phyloP scores from a whole-genome alignment of 2,113 vertebrate species.

The Erinaceus europaeus region DNA sequence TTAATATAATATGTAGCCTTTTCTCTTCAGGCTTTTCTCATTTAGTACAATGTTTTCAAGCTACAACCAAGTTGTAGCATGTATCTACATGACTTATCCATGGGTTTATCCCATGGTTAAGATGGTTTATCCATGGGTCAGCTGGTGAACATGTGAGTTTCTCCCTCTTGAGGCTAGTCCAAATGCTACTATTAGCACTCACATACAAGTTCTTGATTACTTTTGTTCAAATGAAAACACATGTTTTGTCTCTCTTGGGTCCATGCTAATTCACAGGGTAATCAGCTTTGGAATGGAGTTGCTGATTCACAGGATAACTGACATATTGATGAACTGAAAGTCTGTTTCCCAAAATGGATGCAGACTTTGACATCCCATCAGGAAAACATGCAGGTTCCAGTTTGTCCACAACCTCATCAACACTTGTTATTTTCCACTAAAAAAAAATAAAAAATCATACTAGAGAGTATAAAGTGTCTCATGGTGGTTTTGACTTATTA shows the following conservation, averaged over 20 bases:
- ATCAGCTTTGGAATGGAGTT: slow-evolving; percentile 17
- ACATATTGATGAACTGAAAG: background rate
- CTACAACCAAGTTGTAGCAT: background rate
- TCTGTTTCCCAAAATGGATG: no score
- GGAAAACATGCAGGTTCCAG: background rate
- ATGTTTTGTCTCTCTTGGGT: background rate
- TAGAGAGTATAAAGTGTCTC: no score
- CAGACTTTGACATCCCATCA: no score
- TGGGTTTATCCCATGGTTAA: background rate
- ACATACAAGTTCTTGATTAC: background rate
- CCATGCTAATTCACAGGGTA: no score
- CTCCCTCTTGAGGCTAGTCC: background rate
- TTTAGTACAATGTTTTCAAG: background rate
- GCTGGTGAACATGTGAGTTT: no score
- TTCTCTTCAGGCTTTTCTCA: background rate
- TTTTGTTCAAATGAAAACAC: background rate
- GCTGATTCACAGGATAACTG: no score
- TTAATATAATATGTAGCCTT: background rate
- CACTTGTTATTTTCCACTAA: no score
- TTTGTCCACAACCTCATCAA: background rate
- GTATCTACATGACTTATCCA: no score
- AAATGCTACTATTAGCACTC: background rate
- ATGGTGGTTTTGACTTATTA: no score
- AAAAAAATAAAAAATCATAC: no score
- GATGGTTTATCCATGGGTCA: background rate